These are phyloP conservation scores for Caenorhabditis elegans DNA, from an alignment of 1,140 invertebrate species.

Conservation along the genomic window WBcel235 BX284605.5:10485501-10486000, in stretches of 20 bases:
- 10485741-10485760: not conserved
- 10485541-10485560: no score
- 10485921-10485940: not conserved
- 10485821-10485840: not conserved
- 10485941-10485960: not conserved
- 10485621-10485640: no score
- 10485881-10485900: not conserved
- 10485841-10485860: not conserved
- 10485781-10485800: not conserved
- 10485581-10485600: no score
- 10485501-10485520: not conserved
- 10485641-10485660: not conserved
- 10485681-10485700: no score
- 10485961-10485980: not conserved
- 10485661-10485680: no score
- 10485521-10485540: not conserved
- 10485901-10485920: not conserved
- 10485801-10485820: not conserved
- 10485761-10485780: slow-evolving; percentile 2
- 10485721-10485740: not conserved
- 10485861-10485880: not conserved
- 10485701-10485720: no score
- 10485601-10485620: no score
- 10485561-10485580: no score
- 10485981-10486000: not conserved